Percentiles rank a stretch among this genome's conserved stretches.
These are phyloP conservation scores for Lissonota sp. DNA, from an alignment of 2,888 invertebrate species.

Conservation along the genomic window DNA sequence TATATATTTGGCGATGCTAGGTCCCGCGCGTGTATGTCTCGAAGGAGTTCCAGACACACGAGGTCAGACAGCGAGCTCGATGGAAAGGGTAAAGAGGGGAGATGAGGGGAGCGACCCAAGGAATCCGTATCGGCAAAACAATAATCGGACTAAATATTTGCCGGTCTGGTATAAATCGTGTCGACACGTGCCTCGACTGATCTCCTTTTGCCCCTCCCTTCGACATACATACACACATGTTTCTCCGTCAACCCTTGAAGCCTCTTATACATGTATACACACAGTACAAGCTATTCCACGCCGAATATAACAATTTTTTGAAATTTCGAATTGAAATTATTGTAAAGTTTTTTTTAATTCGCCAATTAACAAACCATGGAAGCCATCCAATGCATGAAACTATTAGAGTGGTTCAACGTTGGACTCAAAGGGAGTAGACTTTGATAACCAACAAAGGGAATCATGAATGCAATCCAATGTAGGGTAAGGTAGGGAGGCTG, in stretches of 20 bases:
- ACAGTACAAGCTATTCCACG: too few relatives aligned
- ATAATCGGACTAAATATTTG: constrained; percentile 72
- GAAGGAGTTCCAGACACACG: constrained; percentile 56
- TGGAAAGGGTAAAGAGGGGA: constrained; percentile 35
- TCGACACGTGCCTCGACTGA: constrained; percentile 49
- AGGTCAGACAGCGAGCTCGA: constrained; percentile 64
- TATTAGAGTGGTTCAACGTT: too few relatives aligned
- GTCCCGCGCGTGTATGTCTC: constrained; percentile 31
- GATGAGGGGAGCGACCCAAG: constrained; percentile 55
- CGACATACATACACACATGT: background rate
- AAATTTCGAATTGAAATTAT: too few relatives aligned
- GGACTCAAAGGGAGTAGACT: too few relatives aligned
- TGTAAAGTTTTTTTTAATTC: too few relatives aligned
- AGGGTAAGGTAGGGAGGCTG: too few relatives aligned
- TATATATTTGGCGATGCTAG: background rate
- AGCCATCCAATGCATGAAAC: too few relatives aligned
- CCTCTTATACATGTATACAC: too few relatives aligned
- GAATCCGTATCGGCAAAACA: constrained; percentile 74
- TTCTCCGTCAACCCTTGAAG: background rate
- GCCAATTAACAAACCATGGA: too few relatives aligned
- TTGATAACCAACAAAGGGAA: too few relatives aligned
- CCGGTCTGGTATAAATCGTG: constrained; percentile 53
- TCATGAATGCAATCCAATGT: too few relatives aligned
- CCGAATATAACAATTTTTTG: too few relatives aligned
- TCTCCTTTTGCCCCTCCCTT: constrained; percentile 42